Conservation (phyloP, 1,140 invertebrate species). For the Drosophila hydei region DNA sequence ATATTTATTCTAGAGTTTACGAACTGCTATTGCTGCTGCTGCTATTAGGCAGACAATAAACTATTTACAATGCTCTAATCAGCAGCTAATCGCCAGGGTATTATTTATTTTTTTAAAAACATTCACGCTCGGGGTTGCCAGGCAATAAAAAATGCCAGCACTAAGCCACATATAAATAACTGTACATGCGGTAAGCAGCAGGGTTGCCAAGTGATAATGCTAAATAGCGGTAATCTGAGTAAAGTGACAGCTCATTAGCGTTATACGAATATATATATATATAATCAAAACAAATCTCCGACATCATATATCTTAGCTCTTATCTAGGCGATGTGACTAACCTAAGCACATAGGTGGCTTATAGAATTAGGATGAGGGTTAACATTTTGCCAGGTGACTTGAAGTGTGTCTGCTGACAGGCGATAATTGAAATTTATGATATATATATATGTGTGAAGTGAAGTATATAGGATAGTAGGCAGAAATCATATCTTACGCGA, state of each 20-base stretch:
- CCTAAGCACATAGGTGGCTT: neutral
- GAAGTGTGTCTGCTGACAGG: too few relatives aligned
- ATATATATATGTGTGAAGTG: neutral
- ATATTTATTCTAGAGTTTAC: slow-evolving; percentile 10
- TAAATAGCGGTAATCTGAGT: too few relatives aligned
- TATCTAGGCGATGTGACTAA: slow-evolving; percentile 9
- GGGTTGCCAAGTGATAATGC: neutral
- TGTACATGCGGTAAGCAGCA: slow-evolving; percentile 2
- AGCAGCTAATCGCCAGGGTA: slow-evolving; percentile 34
- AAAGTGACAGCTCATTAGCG: too few relatives aligned
- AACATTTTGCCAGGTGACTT: too few relatives aligned
- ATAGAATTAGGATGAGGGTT: neutral
- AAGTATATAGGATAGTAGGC: too few relatives aligned
- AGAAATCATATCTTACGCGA: too few relatives aligned
- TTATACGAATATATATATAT: too few relatives aligned
- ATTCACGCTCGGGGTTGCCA: slow-evolving; percentile 35
- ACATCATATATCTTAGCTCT: slow-evolving; percentile 24
- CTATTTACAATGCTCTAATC: slow-evolving; percentile 53
- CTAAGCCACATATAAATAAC: slow-evolving; percentile 2
- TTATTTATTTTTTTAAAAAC: slow-evolving; percentile 10
- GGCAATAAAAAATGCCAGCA: slow-evolving; percentile 31
- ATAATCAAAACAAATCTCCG: slow-evolving; percentile 21
- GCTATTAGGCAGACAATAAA: slow-evolving; percentile 26
- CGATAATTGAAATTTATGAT: neutral
- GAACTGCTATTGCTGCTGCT: slow-evolving; percentile 9